phyloP scores from a whole-genome alignment of 2,113 vertebrate species.

The Oryzias melastigma region DNA sequence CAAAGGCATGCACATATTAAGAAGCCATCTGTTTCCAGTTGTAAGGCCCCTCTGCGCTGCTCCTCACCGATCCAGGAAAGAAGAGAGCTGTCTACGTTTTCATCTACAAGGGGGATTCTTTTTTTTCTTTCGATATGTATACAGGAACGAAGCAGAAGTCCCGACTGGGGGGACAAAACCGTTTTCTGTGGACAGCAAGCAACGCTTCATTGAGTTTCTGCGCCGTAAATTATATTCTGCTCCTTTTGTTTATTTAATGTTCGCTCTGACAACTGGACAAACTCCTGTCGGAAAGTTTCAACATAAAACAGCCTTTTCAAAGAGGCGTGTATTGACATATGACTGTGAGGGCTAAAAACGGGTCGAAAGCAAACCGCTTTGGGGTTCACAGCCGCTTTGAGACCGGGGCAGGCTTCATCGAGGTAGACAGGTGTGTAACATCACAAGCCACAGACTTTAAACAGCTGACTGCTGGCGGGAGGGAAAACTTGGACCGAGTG shows the following conservation, averaged over 20 bases:
- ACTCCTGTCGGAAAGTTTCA: slow-evolving; percentile 7
- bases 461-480: slow-evolving; percentile 55
- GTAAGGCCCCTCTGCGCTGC: slow-evolving; percentile 57
- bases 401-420: slow-evolving; percentile 15
- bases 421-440: slow-evolving; percentile 67
- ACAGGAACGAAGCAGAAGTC: slow-evolving; percentile 31
- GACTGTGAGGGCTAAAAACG: slow-evolving; percentile 2
- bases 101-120: slow-evolving; percentile 52
- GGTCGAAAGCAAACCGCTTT: slow-evolving; percentile 22
- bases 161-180: slow-evolving; percentile 24
- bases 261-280: slow-evolving; percentile 15
- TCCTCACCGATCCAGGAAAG: slow-evolving; percentile 66
- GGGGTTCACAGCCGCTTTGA: slow-evolving; percentile 31
- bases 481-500: slow-evolving; percentile 42
- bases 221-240: slow-evolving; percentile 17
- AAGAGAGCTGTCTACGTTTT: slow-evolving; percentile 70
- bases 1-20: slow-evolving; percentile 65
- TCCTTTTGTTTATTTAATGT: slow-evolving; percentile 14
- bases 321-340: slow-evolving; percentile 10
- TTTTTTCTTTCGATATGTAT: slow-evolving; percentile 17
- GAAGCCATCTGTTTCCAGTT: slow-evolving; percentile 82
- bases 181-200: slow-evolving; percentile 12
- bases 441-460: slow-evolving; percentile 48
- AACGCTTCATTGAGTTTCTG: slow-evolving; percentile 13
- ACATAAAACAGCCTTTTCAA: slow-evolving; percentile 23